These are phyloP conservation scores for Athrips mouffetella DNA, from an alignment of 2,888 invertebrate genomes.

Conservation along the genomic window DNA sequence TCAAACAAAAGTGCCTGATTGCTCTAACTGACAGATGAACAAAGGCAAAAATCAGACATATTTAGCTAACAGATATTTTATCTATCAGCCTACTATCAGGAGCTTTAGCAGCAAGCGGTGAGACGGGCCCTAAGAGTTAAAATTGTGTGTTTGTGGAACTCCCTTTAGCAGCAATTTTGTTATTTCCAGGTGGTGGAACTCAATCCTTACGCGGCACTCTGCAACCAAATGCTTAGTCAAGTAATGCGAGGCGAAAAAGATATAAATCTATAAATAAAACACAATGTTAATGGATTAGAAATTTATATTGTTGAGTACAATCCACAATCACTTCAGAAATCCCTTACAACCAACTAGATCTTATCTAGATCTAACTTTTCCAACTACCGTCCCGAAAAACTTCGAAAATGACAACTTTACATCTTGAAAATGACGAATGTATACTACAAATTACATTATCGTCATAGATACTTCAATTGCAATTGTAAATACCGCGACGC, in stretches of 20 bases:
- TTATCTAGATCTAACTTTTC: conserved; percentile 31
- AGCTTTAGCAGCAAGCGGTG: no score
- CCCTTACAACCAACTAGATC: conserved; percentile 44
- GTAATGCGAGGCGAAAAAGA: conserved; percentile 80
- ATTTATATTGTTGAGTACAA: conserved; percentile 77
- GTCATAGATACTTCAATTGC: conserved; percentile 53
- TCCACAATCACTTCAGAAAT: conserved; percentile 64
- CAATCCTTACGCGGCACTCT: conserved; percentile 97
- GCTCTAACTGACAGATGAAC: no score
- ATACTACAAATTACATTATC: conserved; percentile 70
- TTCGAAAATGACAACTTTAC: conserved; percentile 54
- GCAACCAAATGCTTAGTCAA: conserved; percentile 94
- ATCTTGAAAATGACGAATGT: conserved; percentile 66
- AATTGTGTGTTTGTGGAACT: no score
- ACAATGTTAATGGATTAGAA: conserved; percentile 72
- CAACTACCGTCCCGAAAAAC: conserved; percentile 40
- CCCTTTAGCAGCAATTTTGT: no score
- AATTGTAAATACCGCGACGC: no score
- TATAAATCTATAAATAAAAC: conserved; percentile 63
- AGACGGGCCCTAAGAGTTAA: no score
- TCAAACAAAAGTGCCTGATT: no score
- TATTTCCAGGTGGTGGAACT: conserved; percentile 85
- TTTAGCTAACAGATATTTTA: no score
- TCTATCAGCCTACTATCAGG: no score
- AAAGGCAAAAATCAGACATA: no score